Conservation (phyloP, 2,113 vertebrate species). For the Sinocyclocheilus anshuiensis region DNA sequence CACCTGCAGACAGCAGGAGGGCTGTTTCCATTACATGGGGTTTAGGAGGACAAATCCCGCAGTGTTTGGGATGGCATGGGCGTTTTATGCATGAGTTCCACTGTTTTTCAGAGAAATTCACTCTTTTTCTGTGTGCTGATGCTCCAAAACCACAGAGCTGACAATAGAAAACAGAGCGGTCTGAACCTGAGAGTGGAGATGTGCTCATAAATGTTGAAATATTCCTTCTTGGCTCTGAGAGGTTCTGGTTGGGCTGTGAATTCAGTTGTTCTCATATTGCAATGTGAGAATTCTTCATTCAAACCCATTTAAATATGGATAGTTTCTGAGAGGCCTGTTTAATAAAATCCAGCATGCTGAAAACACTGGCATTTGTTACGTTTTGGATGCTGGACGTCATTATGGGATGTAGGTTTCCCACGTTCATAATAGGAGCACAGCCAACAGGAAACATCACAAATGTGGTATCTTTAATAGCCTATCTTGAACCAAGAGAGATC, state of each 20-base stretch:
- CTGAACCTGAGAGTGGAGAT: neutral
- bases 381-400: neutral
- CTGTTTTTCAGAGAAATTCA: neutral
- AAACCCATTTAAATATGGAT: neutral
- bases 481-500: neutral
- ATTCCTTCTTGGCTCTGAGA: neutral
- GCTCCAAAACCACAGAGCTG: neutral
- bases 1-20: slow-evolving; percentile 17
- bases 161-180: neutral
- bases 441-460: neutral
- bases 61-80: neutral
- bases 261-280: neutral
- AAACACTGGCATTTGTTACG: neutral
- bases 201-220: slow-evolving; percentile 25
- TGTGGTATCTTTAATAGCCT: neutral
- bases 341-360: slow-evolving; percentile 1
- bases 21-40: slow-evolving; percentile 5
- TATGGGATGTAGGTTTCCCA: neutral
- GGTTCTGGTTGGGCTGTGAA: neutral
- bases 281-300: neutral
- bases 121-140: neutral
- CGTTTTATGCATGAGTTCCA: neutral
- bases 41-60: slow-evolving; percentile 3
- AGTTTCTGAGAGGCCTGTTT: neutral
- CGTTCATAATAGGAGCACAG: too few relatives aligned